A percentile compares a stretch with the other conserved stretches of the same genome.
phyloP scores from a whole-genome alignment of 2,888 invertebrate species.

The Cheilosia variabilis region DNA sequence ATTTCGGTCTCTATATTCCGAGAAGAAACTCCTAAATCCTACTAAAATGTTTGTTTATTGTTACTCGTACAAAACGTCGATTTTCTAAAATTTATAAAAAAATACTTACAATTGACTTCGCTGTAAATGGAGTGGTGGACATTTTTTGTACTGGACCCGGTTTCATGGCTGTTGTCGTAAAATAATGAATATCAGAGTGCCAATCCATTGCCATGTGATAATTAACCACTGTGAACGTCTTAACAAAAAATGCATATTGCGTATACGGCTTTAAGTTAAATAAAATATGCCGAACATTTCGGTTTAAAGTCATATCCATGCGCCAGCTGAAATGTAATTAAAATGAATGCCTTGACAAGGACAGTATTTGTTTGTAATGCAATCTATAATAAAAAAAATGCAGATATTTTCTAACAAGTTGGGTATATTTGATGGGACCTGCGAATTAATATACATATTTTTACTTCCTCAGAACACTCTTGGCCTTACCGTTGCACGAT shows the following conservation, averaged over 20 bases:
- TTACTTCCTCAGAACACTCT: too few species aligned
- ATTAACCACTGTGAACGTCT: constrained; percentile 93
- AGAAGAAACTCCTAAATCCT: too few species aligned
- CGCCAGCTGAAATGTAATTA: constrained; percentile 86
- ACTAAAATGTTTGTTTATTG: too few species aligned
- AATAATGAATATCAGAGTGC: constrained; percentile 92
- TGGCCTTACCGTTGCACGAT: too few species aligned
- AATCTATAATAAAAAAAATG: too few species aligned
- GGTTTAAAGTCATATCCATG: constrained; percentile 83
- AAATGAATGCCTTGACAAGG: neutral
- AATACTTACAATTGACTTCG: constrained; percentile 79
- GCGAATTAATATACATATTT: too few species aligned
- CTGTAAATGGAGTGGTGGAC: constrained; percentile 78
- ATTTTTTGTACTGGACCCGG: constrained; percentile 80
- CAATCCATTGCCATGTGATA: constrained; percentile 88
- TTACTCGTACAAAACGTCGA: too few species aligned
- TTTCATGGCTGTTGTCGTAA: constrained; percentile 87
- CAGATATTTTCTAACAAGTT: too few species aligned
- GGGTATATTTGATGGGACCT: too few species aligned
- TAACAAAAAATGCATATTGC: constrained; percentile 96
- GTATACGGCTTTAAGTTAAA: constrained; percentile 92
- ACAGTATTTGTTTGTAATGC: too few species aligned
- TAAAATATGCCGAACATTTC: constrained; percentile 86
- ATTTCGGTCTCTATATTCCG: too few species aligned
- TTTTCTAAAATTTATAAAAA: neutral